Evolutionary conservation across 2,797 vertebrate species (phyloP), one percentile per base, ranked within the genome.

Genomic region (Limnodromus scolopaceus): DNA sequence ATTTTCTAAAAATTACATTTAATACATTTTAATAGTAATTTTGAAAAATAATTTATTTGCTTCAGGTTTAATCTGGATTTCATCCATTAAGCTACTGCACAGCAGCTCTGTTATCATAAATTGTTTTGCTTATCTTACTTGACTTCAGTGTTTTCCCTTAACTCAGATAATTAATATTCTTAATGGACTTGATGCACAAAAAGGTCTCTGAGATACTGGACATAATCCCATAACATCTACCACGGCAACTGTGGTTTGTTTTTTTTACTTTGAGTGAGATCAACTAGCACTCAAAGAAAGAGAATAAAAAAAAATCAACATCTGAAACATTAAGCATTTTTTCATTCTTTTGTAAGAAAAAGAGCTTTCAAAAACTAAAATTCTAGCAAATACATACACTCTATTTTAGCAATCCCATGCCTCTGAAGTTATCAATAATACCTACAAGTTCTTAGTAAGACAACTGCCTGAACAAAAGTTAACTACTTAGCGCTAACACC

Each of bases 371-470:
- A 78, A 71, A 78, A 39, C 45, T 34, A 71, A 69, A 76, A 17
- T 12, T 20, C 28, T 71, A 45, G 43, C 30, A 79, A 39, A 71
- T 11, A 49, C 16, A 34, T 16, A 49, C 19, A 18, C 12, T 32
- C 34, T 17, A 36, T 16, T 72, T 79, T 32, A 60, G 39, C 18
- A 82, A 81, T 77, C 74, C n/a, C 9, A 8, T 36, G 17, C 13
- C 32, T 41, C 22, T 48, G 60, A 53, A 64, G 68, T 63, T 89
- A 84, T 39, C 38, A 92, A 70, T 65, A 53, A 48, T 93, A 91
- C 71, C 82, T 92, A 79, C 95, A 94, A 92, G 84, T 89, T 96
- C 91, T 92, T 96, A 96, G 92, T 95, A 92, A 87, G n/a, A 74
- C 76, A 89, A 92, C 90, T 95, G 96, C 70, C 86, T 81, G 86